phyloP scores from a whole-genome alignment of 35 echinoderm and acorn worm genomes.

The Hemicentrotus pulcherrimus region DNA sequence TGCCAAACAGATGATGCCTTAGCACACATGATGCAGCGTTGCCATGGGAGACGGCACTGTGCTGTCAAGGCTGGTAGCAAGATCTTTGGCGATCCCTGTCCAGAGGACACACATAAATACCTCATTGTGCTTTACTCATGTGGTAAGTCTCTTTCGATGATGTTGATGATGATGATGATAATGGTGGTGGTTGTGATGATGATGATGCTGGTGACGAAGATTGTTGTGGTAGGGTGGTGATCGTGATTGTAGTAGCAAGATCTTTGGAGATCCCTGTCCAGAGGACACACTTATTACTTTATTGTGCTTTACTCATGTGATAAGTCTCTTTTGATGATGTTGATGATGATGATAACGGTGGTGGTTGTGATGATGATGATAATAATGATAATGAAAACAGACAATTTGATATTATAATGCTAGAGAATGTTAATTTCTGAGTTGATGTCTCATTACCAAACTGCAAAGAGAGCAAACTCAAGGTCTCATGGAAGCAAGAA shows the following conservation, averaged over 20 bases:
- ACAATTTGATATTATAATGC: too few species aligned
- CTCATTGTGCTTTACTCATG: slow-evolving; percentile 88
- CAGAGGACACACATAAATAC: slow-evolving; percentile 76
- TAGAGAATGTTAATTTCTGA: too few species aligned
- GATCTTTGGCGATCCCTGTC: slow-evolving; percentile 89
- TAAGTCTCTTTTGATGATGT: slow-evolving; percentile 50
- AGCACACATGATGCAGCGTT: slow-evolving; percentile 75
- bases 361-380: background rate
- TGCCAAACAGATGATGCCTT: slow-evolving; percentile 71
- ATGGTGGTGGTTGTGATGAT: background rate
- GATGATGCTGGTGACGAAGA: background rate
- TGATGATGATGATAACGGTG: background rate
- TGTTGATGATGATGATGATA: background rate
- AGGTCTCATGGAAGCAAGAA: too few species aligned
- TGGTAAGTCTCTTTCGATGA: slow-evolving; percentile 67
- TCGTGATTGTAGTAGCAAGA: background rate
- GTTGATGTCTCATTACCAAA: too few species aligned
- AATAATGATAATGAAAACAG: background rate
- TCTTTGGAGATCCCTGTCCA: background rate
- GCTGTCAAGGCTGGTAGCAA: slow-evolving; percentile 73
- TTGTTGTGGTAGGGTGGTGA: background rate
- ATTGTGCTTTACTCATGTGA: slow-evolving; percentile 85
- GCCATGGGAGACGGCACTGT: slow-evolving; percentile 78
- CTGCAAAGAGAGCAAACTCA: too few species aligned
- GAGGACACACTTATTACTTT: slow-evolving; percentile 55